These are phyloP conservation scores for Zalophus californianus DNA, from an alignment of 2,797 vertebrate genomes.

Conservation along the genomic window DNA sequence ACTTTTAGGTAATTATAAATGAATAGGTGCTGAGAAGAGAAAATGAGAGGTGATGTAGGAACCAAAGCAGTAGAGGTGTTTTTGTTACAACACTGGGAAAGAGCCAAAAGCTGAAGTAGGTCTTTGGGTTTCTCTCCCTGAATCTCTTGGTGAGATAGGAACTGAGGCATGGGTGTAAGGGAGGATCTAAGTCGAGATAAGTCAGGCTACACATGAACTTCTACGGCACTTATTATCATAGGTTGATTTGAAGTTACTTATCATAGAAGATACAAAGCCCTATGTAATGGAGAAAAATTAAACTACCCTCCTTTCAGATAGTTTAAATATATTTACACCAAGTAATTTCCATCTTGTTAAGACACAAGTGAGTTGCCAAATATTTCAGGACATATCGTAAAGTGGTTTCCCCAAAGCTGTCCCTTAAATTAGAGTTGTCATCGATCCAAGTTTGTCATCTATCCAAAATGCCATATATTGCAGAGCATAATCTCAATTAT, in stretches of 20 bases:
- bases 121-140: background rate
- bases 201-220: background rate
- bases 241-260: background rate
- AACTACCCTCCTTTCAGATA: background rate
- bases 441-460: background rate
- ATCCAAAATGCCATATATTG: background rate
- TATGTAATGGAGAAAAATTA: background rate
- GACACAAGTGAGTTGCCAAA: background rate
- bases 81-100: background rate
- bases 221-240: background rate
- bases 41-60: background rate
- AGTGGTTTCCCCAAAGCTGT: background rate
- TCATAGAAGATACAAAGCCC: background rate
- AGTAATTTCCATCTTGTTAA: background rate
- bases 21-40: background rate
- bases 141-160: background rate
- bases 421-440: background rate
- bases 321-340: background rate
- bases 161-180: accelerated
- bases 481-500: background rate
- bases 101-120: background rate
- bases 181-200: background rate
- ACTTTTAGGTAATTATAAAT: background rate
- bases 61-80: background rate
- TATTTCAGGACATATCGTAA: background rate